Conservation (phyloP, 2,797 vertebrate species). For the Labeo calbasu region DNA sequence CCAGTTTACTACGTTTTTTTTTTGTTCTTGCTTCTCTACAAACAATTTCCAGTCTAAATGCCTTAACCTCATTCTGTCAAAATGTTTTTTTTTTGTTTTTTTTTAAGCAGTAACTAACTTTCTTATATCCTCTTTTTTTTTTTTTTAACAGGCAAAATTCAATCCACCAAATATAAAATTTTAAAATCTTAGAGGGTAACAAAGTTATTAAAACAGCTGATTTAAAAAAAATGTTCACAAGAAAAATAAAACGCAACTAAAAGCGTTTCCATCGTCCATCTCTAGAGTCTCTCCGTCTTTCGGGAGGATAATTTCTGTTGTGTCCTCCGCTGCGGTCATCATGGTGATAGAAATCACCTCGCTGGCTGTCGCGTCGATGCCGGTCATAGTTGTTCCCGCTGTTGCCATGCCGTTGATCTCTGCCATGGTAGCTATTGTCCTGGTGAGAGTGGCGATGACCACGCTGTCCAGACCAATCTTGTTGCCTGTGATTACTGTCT, state of each 20-base stretch:
- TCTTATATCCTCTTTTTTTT: background rate
- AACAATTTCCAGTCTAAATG: background rate
- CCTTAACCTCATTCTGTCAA: background rate
- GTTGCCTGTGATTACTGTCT: constrained; percentile 64
- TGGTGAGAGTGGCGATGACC: constrained; percentile 73
- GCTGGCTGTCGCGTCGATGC: constrained; percentile 72
- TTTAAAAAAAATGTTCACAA: background rate
- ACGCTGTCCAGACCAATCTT: constrained; percentile 62
- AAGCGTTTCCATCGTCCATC: constrained; percentile 81
- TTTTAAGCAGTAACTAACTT: background rate
- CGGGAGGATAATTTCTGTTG: constrained; percentile 71
- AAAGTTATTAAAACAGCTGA: constrained; percentile 33
- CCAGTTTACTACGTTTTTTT: background rate
- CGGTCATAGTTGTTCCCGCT: constrained; percentile 45
- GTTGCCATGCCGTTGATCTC: constrained; percentile 75
- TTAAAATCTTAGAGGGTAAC: constrained; percentile 12
- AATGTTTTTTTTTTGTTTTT: background rate
- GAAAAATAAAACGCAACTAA: constrained; percentile 44
- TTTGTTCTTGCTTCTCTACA: background rate
- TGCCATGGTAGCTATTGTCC: constrained; percentile 70
- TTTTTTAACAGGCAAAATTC: background rate
- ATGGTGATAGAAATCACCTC: constrained; percentile 77
- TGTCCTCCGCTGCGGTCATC: constrained; percentile 78
- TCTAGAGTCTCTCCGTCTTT: constrained; percentile 70
- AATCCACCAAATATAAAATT: background rate